A percentile compares a stretch with the other conserved stretches of the same genome.
Evolutionary conservation across 2,888 invertebrate genomes (phyloP).

Genomic region (Teinopalpus imperialis): DNA sequence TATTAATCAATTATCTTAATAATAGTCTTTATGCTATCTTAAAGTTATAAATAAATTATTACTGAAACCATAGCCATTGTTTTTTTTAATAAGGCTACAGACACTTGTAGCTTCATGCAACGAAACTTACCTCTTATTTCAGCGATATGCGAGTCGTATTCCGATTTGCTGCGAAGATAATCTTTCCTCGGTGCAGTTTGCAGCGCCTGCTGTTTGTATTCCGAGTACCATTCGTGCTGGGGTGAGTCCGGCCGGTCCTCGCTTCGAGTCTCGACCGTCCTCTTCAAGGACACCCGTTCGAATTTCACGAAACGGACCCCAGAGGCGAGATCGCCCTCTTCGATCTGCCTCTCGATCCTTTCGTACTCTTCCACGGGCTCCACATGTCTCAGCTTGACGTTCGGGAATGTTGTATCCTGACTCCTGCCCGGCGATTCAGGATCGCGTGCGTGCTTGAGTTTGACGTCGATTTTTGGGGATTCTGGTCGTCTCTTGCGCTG

Average conservation of each 20-base stretch:
- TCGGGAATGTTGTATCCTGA: conserved; percentile 60
- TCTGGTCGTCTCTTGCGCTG: conserved; percentile 78
- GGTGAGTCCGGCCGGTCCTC: conserved; percentile 71
- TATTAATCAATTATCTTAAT: too few species aligned
- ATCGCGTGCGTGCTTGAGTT: conserved; percentile 81
- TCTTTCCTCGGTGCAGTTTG: conserved; percentile 87
- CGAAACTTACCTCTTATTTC: conserved; percentile 90
- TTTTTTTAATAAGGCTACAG: too few species aligned
- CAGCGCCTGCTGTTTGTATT: conserved; percentile 77
- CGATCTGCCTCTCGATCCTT: conserved; percentile 66
- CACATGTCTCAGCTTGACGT: conserved; percentile 74
- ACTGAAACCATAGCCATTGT: too few species aligned
- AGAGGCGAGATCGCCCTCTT: conserved; percentile 84
- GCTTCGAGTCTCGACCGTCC: conserved; percentile 78
- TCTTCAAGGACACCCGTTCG: conserved; percentile 86
- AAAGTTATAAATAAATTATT: too few species aligned
- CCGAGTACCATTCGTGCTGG: conserved; percentile 72
- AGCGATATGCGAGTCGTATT: conserved; percentile 93
- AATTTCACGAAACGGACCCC: conserved; percentile 87
- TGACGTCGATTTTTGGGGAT: conserved; percentile 83
- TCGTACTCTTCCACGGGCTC: conserved; percentile 57
- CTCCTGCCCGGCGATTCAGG: conserved; percentile 71
- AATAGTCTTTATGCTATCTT: too few species aligned
- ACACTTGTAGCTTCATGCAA: too few species aligned
- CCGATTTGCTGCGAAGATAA: conserved; percentile 88